Base-by-base conservation (phyloP, 1,140 invertebrate species). In the Papilio polytes region DNA sequence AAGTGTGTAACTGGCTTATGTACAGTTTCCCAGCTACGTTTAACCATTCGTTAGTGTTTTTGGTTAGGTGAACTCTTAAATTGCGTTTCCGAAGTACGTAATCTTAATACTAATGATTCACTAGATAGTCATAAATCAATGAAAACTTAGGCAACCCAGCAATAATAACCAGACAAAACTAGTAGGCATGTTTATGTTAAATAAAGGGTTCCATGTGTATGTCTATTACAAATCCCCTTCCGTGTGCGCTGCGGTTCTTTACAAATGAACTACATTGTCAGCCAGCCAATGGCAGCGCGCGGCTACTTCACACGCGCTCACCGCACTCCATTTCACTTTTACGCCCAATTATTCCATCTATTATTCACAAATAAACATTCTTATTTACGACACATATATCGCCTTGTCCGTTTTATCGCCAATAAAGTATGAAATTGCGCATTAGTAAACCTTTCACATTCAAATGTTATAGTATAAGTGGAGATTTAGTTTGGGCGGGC, bases 351-450 rank as follows among this genome's bases (percentile, higher is more conserved):
- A 92, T 91, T 89, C 86, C 84, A 87, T 91, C 89, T 91, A 92
- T 90, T 90, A 90, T 89, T 81, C 81, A 84, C 86, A 86, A 87
- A 92, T 90, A 89, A 92, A 91, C 90, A 88, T 85, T 78, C 85
- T 90, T 92, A 90, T 94, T 92, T 92, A 92, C 85, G 90, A 82
- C 82, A 80, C 85, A 87, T 88, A 88, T 89, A 88, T 87, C 85
- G 85, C 81, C 80, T 84, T 84, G 82, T 80, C 83, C 85, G 86
- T 81, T 90, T 92, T 93, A 94, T 92, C 85, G 91, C 85, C 86
- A 90, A 82, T 94, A 93, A 94, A 94, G 86, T 92, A 89, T 88
- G 87, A 91, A 92, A 91, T 91, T 92, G 86, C 86, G 89, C 88
- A 90, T 92, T 92, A 91, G 88, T 89, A 89, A 88, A 85, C 90